These are phyloP conservation scores for Raja brachyura DNA, from an alignment of 2,113 vertebrate genomes.

Conservation along the genomic window DNA sequence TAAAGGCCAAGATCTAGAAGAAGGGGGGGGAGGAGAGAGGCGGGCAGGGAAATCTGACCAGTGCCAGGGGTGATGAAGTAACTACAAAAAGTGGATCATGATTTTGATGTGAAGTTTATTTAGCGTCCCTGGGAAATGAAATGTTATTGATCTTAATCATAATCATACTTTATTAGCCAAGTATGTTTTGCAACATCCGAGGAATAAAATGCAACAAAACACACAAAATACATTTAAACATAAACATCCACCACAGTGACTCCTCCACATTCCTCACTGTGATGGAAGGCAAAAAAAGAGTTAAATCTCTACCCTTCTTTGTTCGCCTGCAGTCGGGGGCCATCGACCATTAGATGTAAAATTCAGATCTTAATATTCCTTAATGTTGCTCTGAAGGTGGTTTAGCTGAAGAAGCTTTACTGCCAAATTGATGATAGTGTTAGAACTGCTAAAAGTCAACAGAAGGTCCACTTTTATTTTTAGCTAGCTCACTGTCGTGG, in stretches of 20 bases:
- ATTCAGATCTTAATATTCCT: not conserved
- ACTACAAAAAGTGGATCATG: not conserved
- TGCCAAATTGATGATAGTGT: not conserved
- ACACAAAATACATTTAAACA: no score
- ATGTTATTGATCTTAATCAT: not conserved
- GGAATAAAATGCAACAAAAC: no score
- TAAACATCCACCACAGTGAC: no score
- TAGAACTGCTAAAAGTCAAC: constrained; percentile 15
- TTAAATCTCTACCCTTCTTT: no score
- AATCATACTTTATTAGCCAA: no score
- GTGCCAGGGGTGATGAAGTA: not conserved
- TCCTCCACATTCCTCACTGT: no score
- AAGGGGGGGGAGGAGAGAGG: not conserved
- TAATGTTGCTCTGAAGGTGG: constrained; percentile 21
- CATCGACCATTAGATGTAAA: not conserved
- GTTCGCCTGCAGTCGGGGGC: no score
- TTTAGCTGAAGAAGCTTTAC: not conserved
- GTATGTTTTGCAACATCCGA: no score
- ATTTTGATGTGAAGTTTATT: constrained; percentile 21
- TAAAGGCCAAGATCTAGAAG: not conserved
- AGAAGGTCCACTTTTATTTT: constrained; percentile 9
- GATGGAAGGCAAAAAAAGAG: no score
- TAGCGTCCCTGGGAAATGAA: constrained; percentile 9
- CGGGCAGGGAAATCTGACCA: not conserved
- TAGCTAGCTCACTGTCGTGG: not conserved